Conservation (phyloP, 2,113 vertebrate species). For the Butorides virescens region DNA sequence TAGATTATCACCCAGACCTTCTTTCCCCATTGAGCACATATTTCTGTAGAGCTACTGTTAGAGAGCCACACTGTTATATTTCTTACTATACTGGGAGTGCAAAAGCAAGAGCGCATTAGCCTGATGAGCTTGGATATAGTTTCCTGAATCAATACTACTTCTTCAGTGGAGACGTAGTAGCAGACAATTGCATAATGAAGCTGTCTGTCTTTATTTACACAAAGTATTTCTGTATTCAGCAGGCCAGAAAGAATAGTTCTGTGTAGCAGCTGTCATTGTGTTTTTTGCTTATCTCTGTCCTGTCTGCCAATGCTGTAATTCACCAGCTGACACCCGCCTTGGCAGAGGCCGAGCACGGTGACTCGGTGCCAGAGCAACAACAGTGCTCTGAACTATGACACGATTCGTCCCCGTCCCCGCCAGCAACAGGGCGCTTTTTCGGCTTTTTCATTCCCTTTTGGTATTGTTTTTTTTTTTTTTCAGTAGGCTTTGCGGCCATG, state of each 20-base stretch:
- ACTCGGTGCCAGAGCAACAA: constrained; percentile 72
- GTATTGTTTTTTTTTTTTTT: neutral
- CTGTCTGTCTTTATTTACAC: constrained; percentile 82
- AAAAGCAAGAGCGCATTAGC: constrained; percentile 55
- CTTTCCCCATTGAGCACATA: neutral
- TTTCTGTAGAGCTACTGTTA: constrained; percentile 3
- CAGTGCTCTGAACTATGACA: constrained; percentile 76
- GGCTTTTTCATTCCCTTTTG: neutral
- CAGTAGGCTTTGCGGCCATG: neutral
- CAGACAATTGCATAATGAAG: constrained; percentile 83
- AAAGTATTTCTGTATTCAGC: constrained; percentile 79
- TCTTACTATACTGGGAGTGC: neutral
- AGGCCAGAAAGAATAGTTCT: constrained; percentile 83
- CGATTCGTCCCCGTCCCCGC: constrained; percentile 67
- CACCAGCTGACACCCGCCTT: constrained; percentile 82
- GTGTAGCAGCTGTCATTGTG: constrained; percentile 84
- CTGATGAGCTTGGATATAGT: constrained; percentile 62
- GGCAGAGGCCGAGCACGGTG: constrained; percentile 67
- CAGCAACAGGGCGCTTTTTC: constrained; percentile 63
- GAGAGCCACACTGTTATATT: neutral
- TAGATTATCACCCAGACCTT: neutral
- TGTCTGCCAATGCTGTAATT: constrained; percentile 81
- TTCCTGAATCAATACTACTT: constrained; percentile 72
- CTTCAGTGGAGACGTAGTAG: constrained; percentile 65
- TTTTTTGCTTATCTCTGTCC: constrained; percentile 80